These are phyloP conservation scores for Drosophila gaucha DNA, from an alignment of 2,888 invertebrate genomes.

Conservation along the genomic window DNA sequence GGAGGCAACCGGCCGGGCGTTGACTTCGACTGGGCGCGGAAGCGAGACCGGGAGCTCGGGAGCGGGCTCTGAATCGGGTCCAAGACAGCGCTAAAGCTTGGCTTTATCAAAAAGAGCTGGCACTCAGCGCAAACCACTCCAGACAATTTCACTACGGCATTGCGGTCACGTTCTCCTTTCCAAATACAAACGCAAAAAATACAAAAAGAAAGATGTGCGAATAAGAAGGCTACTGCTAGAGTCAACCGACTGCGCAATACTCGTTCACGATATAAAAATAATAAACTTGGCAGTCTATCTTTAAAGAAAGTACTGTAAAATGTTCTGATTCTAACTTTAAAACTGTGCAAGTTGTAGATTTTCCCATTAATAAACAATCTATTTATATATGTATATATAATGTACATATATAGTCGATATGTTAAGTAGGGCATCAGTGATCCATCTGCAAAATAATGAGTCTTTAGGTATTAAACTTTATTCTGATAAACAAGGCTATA, in stretches of 20 bases:
- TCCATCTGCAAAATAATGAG: no score
- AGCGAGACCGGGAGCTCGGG: constrained; percentile 34
- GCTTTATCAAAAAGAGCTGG: constrained; percentile 43
- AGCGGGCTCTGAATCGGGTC: not conserved
- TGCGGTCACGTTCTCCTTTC: constrained; percentile 77
- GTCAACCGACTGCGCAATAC: not conserved
- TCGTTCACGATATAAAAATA: not conserved
- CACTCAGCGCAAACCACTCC: constrained; percentile 49
- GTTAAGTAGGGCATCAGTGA: no score
- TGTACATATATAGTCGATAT: not conserved
- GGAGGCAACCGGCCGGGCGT: constrained; percentile 50
- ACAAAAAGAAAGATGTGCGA: constrained; percentile 8
- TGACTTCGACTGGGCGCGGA: constrained; percentile 60
- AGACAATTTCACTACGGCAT: constrained; percentile 63
- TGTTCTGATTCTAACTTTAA: no score
- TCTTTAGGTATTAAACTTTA: no score
- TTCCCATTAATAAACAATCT: no score
- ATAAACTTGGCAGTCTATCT: not conserved
- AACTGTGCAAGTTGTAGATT: not conserved
- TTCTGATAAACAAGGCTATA: no score
- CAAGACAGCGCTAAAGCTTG: constrained; percentile 21
- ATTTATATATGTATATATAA: no score
- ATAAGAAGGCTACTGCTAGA: not conserved
- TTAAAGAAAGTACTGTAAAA: not conserved
- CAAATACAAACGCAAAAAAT: constrained; percentile 28